Conservation (phyloP, 2,113 vertebrate species). For the Syngnathoides biaculeatus region DNA sequence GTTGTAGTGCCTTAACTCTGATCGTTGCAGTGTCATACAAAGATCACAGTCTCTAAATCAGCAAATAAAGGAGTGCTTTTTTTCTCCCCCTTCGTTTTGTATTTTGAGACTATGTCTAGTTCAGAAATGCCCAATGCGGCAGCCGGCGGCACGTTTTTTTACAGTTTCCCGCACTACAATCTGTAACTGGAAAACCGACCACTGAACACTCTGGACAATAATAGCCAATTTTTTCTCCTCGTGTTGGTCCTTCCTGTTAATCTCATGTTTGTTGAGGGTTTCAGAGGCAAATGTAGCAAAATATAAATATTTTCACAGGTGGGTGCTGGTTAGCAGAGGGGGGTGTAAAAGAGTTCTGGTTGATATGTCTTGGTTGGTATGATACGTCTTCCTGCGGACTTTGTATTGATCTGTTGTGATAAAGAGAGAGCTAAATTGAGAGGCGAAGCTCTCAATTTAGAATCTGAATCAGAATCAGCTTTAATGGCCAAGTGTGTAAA, state of each 20-base stretch:
- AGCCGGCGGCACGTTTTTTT: no score
- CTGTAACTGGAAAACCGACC: neutral
- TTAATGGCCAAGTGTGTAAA: no score
- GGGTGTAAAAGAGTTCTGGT: constrained; percentile 1
- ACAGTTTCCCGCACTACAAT: neutral
- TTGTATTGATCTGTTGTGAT: no score
- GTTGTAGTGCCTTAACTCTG: no score
- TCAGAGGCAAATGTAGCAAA: constrained; percentile 6
- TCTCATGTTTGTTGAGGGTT: constrained; percentile 11
- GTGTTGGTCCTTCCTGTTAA: neutral
- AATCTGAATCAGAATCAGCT: no score
- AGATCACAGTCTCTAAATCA: neutral
- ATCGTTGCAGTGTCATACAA: no score
- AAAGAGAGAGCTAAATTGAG: no score
- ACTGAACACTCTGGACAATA: neutral
- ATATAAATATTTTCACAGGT: neutral
- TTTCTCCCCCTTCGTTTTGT: neutral
- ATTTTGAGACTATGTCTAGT: neutral
- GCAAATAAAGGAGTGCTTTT: neutral
- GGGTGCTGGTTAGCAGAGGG: constrained; percentile 3
- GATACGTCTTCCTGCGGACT: no score
- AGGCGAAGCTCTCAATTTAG: no score
- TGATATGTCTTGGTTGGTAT: no score
- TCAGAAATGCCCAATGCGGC: neutral
- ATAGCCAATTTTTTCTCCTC: neutral